Evolutionary conservation across 2,888 invertebrate species (phyloP).

Genomic region (Anodontia alba): DNA sequence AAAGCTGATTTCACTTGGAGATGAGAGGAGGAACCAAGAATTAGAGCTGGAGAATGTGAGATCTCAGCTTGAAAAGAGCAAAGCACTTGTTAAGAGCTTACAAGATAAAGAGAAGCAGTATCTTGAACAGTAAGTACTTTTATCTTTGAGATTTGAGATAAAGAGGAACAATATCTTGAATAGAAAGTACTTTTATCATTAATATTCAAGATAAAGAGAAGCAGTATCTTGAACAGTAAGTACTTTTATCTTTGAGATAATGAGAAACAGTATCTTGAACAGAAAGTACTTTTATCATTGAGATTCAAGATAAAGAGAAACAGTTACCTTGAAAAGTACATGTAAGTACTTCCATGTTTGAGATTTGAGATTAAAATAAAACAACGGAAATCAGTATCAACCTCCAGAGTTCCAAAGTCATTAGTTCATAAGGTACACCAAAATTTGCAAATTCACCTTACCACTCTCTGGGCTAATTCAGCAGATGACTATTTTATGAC

Average conservation of each 20-base stretch:
- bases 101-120: slow-evolving; percentile 85
- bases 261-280: no score
- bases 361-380: no score
- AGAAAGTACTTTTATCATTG: not conserved
- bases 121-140: slow-evolving; percentile 84
- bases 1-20: slow-evolving; percentile 47
- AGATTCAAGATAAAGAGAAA: slow-evolving; percentile 85
- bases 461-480: no score
- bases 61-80: slow-evolving; percentile 85
- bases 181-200: not conserved
- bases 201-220: slow-evolving; percentile 86
- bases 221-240: slow-evolving; percentile 84
- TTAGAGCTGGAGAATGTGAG: slow-evolving; percentile 85
- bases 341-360: no score
- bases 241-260: no score
- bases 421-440: no score
- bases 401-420: no score
- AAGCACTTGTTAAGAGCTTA: slow-evolving; percentile 82
- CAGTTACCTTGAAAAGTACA: slow-evolving; percentile 85
- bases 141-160: no score
- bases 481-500: no score
- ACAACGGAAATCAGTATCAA: no score
- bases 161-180: no score
- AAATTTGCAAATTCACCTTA: no score
- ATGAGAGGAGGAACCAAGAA: slow-evolving; percentile 58